Conservation (phyloP, 2,888 invertebrate species). For the Pterostichus madidus region DNA sequence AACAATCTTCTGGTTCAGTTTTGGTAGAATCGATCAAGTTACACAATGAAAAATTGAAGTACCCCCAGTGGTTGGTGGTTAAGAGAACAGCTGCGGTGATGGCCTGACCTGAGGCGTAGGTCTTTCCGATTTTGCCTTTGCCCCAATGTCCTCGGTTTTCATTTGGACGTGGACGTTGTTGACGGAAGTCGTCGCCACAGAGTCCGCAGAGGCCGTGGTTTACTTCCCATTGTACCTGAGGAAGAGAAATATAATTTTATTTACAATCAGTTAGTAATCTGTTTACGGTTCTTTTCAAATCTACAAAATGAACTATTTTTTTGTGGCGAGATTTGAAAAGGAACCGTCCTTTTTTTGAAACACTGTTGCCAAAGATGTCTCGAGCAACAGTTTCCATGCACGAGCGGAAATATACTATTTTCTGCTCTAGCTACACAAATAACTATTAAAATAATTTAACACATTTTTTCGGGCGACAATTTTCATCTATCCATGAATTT, state of each 20-base stretch:
- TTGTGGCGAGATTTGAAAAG: too few species aligned
- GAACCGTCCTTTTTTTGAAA: too few species aligned
- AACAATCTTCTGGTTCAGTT: slow-evolving; percentile 72
- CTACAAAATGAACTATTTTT: too few species aligned
- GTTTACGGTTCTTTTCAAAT: too few species aligned
- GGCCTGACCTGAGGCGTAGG: slow-evolving; percentile 73
- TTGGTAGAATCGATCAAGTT: slow-evolving; percentile 68
- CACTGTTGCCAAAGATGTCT: too few species aligned
- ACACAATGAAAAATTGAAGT: slow-evolving; percentile 69
- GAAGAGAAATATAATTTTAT: slow-evolving; percentile 9
- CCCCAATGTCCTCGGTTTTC: slow-evolving; percentile 77
- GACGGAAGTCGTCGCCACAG: slow-evolving; percentile 75
- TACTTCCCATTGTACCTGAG: slow-evolving; percentile 69
- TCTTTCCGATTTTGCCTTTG: slow-evolving; percentile 74
- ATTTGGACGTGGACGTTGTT: slow-evolving; percentile 74
- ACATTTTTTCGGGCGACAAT: too few species aligned
- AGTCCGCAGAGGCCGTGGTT: slow-evolving; percentile 74
- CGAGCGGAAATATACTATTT: too few species aligned
- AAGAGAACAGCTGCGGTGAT: slow-evolving; percentile 73
- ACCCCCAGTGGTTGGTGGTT: slow-evolving; percentile 76
- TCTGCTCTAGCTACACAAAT: too few species aligned
- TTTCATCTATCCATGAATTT: too few species aligned
- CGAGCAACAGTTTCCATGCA: too few species aligned
- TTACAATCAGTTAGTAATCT: too few species aligned
- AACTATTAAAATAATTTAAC: too few species aligned